These are phyloP conservation scores for Pedionomus torquatus DNA, from an alignment of 2,113 vertebrate genomes.

Conservation along the genomic window DNA sequence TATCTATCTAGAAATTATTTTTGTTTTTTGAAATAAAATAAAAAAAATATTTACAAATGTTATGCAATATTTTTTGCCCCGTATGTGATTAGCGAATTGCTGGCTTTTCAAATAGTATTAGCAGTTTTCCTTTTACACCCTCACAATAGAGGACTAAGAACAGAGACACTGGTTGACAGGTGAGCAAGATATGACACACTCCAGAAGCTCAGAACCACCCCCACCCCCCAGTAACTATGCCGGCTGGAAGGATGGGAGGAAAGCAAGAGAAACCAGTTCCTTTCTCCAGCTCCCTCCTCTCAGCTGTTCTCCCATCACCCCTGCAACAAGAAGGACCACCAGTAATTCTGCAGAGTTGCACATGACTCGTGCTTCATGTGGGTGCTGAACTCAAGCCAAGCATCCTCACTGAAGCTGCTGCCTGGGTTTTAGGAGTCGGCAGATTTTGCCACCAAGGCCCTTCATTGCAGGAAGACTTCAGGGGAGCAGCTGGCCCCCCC, in stretches of 20 bases:
- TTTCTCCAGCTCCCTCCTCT: background rate
- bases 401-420: background rate
- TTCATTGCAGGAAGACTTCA: fast-evolving
- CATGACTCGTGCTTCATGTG: fast-evolving
- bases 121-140: background rate
- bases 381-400: background rate
- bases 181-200: fast-evolving
- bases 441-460: background rate
- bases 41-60: background rate
- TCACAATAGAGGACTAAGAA: fast-evolving
- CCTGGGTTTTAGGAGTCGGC: background rate
- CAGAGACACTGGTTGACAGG: background rate
- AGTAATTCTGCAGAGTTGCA: background rate
- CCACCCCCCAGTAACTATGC: fast-evolving
- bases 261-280: background rate
- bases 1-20: background rate
- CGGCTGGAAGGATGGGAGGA: background rate
- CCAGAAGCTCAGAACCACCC: background rate
- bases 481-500: background rate
- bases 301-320: background rate
- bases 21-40: background rate
- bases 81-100: background rate
- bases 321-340: background rate
- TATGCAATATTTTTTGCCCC: background rate
- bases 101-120: background rate